Percentiles rank a stretch among this genome's conserved stretches.
Evolutionary conservation across 2,797 vertebrate genomes (phyloP).

Genomic region (Tokudaia tokunoshimensis): DNA sequence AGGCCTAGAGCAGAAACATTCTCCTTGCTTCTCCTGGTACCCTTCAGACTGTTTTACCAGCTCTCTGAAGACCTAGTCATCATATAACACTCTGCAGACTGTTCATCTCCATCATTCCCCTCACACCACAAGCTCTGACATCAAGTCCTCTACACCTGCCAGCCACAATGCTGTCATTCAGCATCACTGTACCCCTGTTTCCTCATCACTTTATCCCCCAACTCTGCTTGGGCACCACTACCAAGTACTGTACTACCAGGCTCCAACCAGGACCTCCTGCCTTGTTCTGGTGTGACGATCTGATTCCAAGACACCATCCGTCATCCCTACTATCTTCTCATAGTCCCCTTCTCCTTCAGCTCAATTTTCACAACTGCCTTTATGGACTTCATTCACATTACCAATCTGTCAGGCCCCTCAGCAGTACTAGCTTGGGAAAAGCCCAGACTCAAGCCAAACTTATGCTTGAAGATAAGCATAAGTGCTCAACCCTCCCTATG

Average conservation of each 20-base stretch:
- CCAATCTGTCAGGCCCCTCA: background rate
- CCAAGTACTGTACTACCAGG: background rate
- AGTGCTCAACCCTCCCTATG: accelerated
- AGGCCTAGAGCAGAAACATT: background rate
- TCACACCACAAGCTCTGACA: background rate
- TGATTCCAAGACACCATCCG: background rate
- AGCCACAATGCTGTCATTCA: background rate
- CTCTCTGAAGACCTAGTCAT: background rate
- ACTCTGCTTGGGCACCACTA: background rate
- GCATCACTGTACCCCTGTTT: background rate
- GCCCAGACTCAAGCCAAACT: background rate
- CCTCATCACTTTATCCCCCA: no score
- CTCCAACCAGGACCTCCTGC: background rate
- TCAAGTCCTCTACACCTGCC: background rate
- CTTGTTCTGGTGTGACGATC: background rate
- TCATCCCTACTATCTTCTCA: background rate
- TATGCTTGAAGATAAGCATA: background rate
- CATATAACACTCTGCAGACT: background rate
- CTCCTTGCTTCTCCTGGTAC: background rate
- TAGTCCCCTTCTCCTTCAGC: background rate
- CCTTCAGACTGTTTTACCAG: background rate
- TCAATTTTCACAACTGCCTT: background rate
- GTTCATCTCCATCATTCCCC: background rate
- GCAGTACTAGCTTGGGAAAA: background rate
- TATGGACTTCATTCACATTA: background rate